Evolutionary conservation across 2,888 invertebrate species (phyloP), one percentile per base, ranked within the genome.

Genomic region (Xestobium rufovillosum): DNA sequence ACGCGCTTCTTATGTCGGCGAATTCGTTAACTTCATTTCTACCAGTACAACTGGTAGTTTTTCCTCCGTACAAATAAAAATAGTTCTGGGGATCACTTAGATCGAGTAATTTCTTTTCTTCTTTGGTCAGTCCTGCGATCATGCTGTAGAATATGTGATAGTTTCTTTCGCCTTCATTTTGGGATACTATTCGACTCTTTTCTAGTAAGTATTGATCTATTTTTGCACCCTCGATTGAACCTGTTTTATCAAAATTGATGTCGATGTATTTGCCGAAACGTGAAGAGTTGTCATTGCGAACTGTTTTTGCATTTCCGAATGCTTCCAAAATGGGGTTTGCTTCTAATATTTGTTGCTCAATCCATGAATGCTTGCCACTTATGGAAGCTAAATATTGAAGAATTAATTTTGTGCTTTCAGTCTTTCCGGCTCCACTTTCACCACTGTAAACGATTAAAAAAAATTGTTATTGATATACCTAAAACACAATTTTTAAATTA

Each of bases 291-390:
- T 96, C 94, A 60, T 96, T 96, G 35, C 88, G 75, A 8, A 92
- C 83, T 0, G 95, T 96, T 70, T 92, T 94, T 0, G 95, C 94
- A 67, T 96, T 96, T 36, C 95, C 95, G 59, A 96, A 96, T 1
- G 95, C 95, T 75, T 96, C 95, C 57, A 96, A 71, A 49, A 96
- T 89, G 0, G 95, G 94, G 72, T 96, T 96, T 0, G 95, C 88
- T 67, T 95, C 94, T 46, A 96, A 77, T 41, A 96, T 94, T 65
- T 96, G 95, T 57, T 96, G 92, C 63, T 95, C 95, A 41, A 95
- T 91, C 94, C 94, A 94, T 0, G 91, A 91, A 65, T 94, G 94
- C 57, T 94, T 90, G 1, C 92, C 94, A 59, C 89, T 90, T 8
- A 88, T 85, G 1, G 92, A 87, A 2, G 95, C 92, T 52, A 96